Evolutionary conservation across 2,113 vertebrate genomes (phyloP).

Genomic region (Cettia cetti): DNA sequence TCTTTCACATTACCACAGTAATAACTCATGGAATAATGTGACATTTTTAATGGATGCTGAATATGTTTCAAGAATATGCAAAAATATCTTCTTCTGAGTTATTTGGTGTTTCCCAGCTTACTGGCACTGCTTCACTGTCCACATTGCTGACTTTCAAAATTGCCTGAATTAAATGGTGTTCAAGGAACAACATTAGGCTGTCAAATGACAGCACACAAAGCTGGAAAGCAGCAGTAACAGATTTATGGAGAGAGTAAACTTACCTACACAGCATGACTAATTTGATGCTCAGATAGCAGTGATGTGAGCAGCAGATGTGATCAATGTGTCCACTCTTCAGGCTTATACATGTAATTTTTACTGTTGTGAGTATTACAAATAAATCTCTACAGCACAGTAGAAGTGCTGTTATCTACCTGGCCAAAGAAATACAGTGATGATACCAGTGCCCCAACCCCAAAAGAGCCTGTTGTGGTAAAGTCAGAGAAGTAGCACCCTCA

Average conservation of each 20-base stretch:
- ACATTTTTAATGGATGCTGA: neutral
- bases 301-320: conserved; percentile 27
- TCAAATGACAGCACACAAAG: neutral
- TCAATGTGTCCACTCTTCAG: conserved; percentile 8
- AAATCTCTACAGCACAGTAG: neutral
- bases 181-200: neutral
- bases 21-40: neutral
- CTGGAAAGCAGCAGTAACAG: neutral
- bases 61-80: neutral
- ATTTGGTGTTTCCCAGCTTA: neutral
- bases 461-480: neutral
- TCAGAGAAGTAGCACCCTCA: neutral
- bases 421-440: neutral
- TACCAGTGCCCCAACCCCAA: accelerated
- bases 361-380: neutral
- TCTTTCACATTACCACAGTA: neutral
- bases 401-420: neutral
- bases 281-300: conserved; percentile 45
- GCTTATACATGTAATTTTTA: neutral
- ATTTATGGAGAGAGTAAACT: conserved; percentile 40
- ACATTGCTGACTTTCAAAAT: neutral
- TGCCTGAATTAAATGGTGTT: neutral
- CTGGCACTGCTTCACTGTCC: neutral
- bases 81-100: neutral
- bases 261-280: conserved; percentile 43